Evolutionary conservation across 2,888 invertebrate genomes (phyloP).

Genomic region (Timema podura): DNA sequence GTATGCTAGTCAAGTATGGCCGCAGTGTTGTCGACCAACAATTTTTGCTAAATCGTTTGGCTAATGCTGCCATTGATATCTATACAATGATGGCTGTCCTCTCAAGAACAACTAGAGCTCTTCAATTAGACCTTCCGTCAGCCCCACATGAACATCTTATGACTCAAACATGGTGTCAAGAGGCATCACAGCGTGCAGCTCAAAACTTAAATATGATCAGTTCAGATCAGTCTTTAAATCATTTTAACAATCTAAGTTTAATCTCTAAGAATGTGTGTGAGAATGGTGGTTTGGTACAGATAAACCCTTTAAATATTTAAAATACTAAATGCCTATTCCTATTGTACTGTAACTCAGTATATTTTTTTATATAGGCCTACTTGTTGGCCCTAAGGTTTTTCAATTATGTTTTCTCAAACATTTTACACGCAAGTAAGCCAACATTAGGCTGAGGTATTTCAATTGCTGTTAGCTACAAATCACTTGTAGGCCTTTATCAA

Average conservation of each 20-base stretch:
- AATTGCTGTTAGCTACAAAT: too few relatives aligned
- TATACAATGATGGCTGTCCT: conserved; percentile 81
- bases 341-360: too few relatives aligned
- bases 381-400: too few relatives aligned
- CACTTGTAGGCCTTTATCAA: too few relatives aligned
- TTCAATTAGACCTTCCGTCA: conserved; percentile 58
- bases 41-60: conserved; percentile 80
- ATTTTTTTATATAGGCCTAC: too few relatives aligned
- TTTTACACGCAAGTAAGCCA: too few relatives aligned
- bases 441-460: too few relatives aligned
- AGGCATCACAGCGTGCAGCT: conserved; percentile 62
- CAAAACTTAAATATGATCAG: conserved; percentile 59
- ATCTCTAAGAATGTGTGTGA: conserved; percentile 67
- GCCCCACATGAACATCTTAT: conserved; percentile 74
- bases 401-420: too few relatives aligned
- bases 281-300: conserved; percentile 60
- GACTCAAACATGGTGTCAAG: conserved; percentile 75
- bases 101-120: conserved; percentile 75
- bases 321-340: too few relatives aligned
- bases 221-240: conserved; percentile 53
- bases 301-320: conserved; percentile 50
- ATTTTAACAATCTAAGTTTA: conserved; percentile 58
- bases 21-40: conserved; percentile 84
- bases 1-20: conserved; percentile 75
- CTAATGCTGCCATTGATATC: conserved; percentile 84